Conservation (phyloP, 1,140 invertebrate species). For the Papilio xuthus region DNA sequence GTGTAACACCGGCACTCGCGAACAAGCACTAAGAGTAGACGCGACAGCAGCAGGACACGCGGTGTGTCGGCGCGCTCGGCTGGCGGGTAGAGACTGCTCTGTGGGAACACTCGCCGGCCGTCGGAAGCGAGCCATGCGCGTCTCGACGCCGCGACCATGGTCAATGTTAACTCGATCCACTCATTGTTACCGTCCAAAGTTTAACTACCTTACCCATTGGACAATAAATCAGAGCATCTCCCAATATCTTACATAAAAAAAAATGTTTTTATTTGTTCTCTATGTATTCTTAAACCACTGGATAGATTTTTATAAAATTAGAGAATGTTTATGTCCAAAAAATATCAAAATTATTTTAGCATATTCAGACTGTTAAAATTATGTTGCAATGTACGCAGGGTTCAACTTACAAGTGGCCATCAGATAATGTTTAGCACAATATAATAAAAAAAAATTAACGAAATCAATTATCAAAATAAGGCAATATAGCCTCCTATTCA, state of each 20-base stretch:
- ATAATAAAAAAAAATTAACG: background rate
- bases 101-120: slow-evolving; percentile 40
- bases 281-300: background rate
- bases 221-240: background rate
- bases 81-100: slow-evolving; percentile 64
- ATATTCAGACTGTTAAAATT: background rate
- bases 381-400: background rate
- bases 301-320: background rate
- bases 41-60: slow-evolving; percentile 47
- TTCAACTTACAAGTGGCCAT: background rate
- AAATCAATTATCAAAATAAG: background rate
- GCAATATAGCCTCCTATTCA: too few species aligned
- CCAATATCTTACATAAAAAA: background rate
- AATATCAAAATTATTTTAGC: background rate
- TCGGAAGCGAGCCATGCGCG: slow-evolving; percentile 63
- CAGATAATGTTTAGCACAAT: background rate
- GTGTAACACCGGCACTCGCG: slow-evolving; percentile 54
- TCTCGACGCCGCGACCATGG: slow-evolving; percentile 60
- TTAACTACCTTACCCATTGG: background rate
- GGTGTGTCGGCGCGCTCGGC: slow-evolving; percentile 65
- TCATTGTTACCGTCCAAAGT: slow-evolving; percentile 5
- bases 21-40: slow-evolving; percentile 42
- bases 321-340: background rate
- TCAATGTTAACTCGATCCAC: slow-evolving; percentile 64
- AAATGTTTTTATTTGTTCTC: background rate